Base-by-base conservation (phyloP, 1,140 invertebrate species). In the Dendroctonus valens region DNA sequence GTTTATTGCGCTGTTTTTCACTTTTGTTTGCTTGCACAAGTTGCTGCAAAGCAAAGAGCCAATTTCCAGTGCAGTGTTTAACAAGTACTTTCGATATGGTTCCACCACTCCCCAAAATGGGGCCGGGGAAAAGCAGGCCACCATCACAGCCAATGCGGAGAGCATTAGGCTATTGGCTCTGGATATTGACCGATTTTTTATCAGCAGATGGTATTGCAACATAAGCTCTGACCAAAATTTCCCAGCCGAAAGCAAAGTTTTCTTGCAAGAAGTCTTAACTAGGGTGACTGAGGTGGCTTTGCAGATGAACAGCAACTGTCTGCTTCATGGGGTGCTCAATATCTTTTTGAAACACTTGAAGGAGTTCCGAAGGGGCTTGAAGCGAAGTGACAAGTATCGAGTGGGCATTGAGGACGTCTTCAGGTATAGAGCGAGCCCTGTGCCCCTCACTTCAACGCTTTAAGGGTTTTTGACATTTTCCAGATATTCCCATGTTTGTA, bases 281-380 rank as follows among this genome's bases (percentile, higher is more conserved):
- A 64, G 72, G 26, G 69, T 77, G 39, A 39, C 72, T 6, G 71
- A 77, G 59, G 70, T 75, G 9, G 42, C 70, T 37, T 49, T 70
- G 3, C 58, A 67, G 49, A 52, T 77, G 26, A 71, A 77, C 65
- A 70, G 68, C 52, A 69, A 71, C 37, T 70, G 66, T 41, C 38
- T 78, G 7, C 5, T 75, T 46, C 70, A 76, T 66, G 81, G 83
- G 15, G 70, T 79, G 26, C 75, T 81, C 38, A 79, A 79, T 41
- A 78, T 85, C 26, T 70, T 83, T 26, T 74, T 82, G 7, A 81
- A 76, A 41, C 84, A 85, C 71, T 75, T 83, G 26, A 84, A 84
- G 62, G 83, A 85, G 62, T 85, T 82, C 67, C 79, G 78, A 54
- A 81, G 81, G 74, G 80, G 82, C 51, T 55, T 80, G 12, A 84